Evolutionary conservation across 2,113 vertebrate genomes (phyloP), one percentile per base, ranked within the genome.

Genomic region (Dicentrarchus labrax): DNA sequence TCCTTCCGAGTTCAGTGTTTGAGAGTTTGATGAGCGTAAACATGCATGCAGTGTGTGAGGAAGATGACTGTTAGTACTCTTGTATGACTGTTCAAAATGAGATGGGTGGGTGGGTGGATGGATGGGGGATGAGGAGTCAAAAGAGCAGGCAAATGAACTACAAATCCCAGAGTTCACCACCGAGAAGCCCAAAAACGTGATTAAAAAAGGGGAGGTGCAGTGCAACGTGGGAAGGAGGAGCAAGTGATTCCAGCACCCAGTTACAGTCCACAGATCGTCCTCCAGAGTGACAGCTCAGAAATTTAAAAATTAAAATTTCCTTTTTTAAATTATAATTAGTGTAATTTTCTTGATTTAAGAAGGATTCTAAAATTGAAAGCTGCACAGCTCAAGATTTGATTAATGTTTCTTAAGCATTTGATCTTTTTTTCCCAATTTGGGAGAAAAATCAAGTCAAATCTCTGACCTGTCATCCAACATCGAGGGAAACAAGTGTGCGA

Each of bases 171-270:
- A 70, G 17, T 80, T 76, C 71, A 67, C 65, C 75, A 69, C 38
- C 79, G 4, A 72, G 67, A 79, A 9, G 57, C 66, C 81, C 83
- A 7, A 2, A 75, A 78, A 76, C 36, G 64, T 54, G 67, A 77
- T 74, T 54, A 68, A 82, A 17, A 68, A 80, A 17, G 72, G 74
- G 80, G 67, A 21, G 85, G 50, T 22, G 19, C 47, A 54, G 91
- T 84, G 84, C 56, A 68, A 83, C 74, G 76, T 75, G 88, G 75
- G 84, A 92, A 82, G 82, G 48, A 85, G 92, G 91, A 94, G 93
- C 84, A 50, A 89, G 87, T 94, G 93, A 94, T 93, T 90, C 91
- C 93, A 94, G 90, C 88, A 87, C 88, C 87, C 82, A 87, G 87
- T 81, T 76, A 91, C 86, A 92, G 82, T 65, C 77, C 89, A 91